Evolutionary conservation across 1,140 invertebrate species (phyloP).

Genomic region (Pinna nobilis): DNA sequence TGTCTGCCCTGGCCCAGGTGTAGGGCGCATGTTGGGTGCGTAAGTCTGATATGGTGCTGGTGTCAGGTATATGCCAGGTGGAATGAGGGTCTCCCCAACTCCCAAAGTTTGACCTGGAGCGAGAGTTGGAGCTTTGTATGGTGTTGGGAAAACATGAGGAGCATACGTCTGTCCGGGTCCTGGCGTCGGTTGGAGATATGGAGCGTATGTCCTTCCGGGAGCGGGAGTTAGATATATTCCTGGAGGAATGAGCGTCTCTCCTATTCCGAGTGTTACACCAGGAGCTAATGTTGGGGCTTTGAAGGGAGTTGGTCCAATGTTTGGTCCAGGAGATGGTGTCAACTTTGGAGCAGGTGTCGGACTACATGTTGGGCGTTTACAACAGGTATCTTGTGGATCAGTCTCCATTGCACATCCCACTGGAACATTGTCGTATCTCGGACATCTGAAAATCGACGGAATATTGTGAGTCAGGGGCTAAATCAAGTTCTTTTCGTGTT

Average conservation of each 20-base stretch:
- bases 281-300: conserved; percentile 14
- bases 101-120: conserved; percentile 40
- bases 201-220: conserved; percentile 20
- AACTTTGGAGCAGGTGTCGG: conserved; percentile 36
- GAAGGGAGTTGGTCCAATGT: conserved; percentile 4
- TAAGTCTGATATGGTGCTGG: conserved; percentile 39
- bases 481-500: neutral
- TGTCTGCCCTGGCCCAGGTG: conserved; percentile 51
- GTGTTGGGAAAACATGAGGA: conserved; percentile 38
- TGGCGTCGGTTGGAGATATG: conserved; percentile 35
- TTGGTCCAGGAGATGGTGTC: conserved; percentile 22
- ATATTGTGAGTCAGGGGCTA: too few species aligned
- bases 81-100: conserved; percentile 15
- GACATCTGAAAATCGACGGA: too few species aligned
- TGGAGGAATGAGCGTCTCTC: conserved; percentile 17
- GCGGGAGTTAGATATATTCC: conserved; percentile 1
- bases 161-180: conserved; percentile 52
- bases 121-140: conserved; percentile 29
- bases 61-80: conserved; percentile 6
- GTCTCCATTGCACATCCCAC: conserved; percentile 54
- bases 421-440: conserved; percentile 55
- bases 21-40: conserved; percentile 42
- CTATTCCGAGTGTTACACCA: conserved; percentile 13
- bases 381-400: conserved; percentile 58
- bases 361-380: conserved; percentile 53